Evolutionary conservation across 2,888 invertebrate species (phyloP).

Genomic region (Dione vanillae): DNA sequence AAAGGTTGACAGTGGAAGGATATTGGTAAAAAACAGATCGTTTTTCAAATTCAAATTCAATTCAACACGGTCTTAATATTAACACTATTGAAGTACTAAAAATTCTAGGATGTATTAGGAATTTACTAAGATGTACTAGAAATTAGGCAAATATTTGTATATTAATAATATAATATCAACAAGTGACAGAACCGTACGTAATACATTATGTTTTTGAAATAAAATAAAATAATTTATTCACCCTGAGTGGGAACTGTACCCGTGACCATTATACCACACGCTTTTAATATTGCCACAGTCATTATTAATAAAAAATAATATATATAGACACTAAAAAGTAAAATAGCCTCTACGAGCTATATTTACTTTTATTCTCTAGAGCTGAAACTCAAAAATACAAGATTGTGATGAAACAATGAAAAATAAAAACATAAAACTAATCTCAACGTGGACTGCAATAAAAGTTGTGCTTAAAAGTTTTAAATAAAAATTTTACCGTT

Average conservation of each 20-base stretch:
- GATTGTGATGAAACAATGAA: slow-evolving; percentile 1
- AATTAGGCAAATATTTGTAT: too few relatives aligned
- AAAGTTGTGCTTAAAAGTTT: slow-evolving; percentile 12
- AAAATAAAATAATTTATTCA: too few relatives aligned
- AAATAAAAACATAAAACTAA: slow-evolving; percentile 14
- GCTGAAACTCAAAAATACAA: slow-evolving; percentile 9
- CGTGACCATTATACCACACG: too few relatives aligned
- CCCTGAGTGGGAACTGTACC: too few relatives aligned
- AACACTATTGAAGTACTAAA: too few relatives aligned
- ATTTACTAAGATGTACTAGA: too few relatives aligned
- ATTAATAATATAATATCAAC: too few relatives aligned
- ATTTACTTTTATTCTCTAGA: neutral
- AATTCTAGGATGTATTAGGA: neutral
- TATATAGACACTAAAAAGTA: neutral
- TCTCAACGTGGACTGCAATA: slow-evolving; percentile 12
- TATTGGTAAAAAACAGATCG: neutral
- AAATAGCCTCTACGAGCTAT: neutral
- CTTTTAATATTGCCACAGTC: too few relatives aligned
- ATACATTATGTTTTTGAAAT: too few relatives aligned
- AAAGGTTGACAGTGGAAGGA: neutral
- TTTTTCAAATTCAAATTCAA: neutral
- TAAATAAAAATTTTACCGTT: slow-evolving; percentile 15
- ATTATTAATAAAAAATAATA: too few relatives aligned
- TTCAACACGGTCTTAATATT: neutral
- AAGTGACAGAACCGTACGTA: too few relatives aligned